Conservation (phyloP, 2,888 invertebrate genomes). For the Marronus borbonicus region DNA sequence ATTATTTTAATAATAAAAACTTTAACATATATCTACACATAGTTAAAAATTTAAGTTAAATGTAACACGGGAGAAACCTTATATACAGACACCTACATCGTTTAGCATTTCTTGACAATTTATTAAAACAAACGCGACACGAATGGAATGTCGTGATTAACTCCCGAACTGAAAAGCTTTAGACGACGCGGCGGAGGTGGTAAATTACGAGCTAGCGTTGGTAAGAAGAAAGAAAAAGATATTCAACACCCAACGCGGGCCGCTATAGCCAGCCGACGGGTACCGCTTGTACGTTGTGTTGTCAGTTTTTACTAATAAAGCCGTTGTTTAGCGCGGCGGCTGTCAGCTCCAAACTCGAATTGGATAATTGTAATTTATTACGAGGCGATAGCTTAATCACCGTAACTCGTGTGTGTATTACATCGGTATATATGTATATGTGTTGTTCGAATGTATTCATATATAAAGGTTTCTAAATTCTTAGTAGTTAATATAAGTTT, state of each 20-base stretch:
- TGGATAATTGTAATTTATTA: conserved; percentile 63
- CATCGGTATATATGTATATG: conserved; percentile 3
- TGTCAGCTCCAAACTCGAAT: conserved; percentile 58
- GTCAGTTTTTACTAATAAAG: conserved; percentile 62
- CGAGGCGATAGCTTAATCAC: conserved; percentile 59
- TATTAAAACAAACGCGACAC: conserved; percentile 32
- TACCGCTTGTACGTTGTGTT: conserved; percentile 42
- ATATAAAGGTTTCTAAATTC: conserved; percentile 1
- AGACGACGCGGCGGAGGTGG: conserved; percentile 32
- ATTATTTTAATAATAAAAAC: too few relatives aligned
- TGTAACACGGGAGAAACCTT: too few relatives aligned
- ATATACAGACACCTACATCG: background rate
- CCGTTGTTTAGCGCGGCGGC: conserved; percentile 62
- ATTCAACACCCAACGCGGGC: conserved; percentile 18
- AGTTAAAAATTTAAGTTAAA: too few relatives aligned
- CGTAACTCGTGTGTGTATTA: background rate
- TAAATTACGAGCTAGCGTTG: conserved; percentile 29
- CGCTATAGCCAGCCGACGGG: background rate
- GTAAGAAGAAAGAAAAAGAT: background rate
- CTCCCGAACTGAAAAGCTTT: conserved; percentile 8
- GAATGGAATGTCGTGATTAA: conserved; percentile 19
- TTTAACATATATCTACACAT: too few relatives aligned
- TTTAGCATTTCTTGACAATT: conserved; percentile 26
- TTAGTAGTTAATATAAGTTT: too few relatives aligned
- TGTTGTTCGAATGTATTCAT: background rate